Evolutionary conservation across 2,888 invertebrate genomes (phyloP), one percentile per base, ranked within the genome.

Genomic region (Drosophila austrosaltans): DNA sequence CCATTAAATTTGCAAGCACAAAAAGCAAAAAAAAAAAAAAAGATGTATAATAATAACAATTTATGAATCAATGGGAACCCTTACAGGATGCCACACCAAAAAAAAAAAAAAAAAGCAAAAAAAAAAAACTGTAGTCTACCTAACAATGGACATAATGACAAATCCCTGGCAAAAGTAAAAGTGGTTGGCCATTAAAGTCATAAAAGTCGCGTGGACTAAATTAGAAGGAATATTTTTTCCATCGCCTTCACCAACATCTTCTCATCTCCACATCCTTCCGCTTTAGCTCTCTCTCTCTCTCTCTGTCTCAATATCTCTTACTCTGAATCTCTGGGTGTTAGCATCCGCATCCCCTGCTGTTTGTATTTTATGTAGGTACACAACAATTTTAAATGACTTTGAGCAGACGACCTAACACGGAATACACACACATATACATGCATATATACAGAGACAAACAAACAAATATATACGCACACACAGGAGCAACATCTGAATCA

Each of bases 131-230:
- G 32, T 44, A 39, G 65, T 57, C 63, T 67, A 66, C 53, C 48
- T 36, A 72, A 69, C 66, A 74, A 76, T 72, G 59, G 39, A 67
- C 77, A 71, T 80, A 79, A 80, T 80, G 80, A 82, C 80, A 81
- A 85, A 72, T 77, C 86, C 86, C 81, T 64, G 28, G 28, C 66
- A 68, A 72, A 67, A 71, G 71, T 79, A 64, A 81, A 86, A 83
- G 82, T 87, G 76, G 78, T 78, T 72, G 80, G 73, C 68, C 89
- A 89, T 89, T 89, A 78, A 85, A 87, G 87, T 87, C 87, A 84
- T 85, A 89, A 87, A 85, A 89, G 89, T 87, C 87, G 82, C 87
- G 82, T 87, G 85, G 80, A 89, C 85, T 80, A 87, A 85, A 85
- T 85, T 84, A 87, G 80, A 76, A 78, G 75, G 78, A 84, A 83